Evolutionary conservation across 2,797 vertebrate genomes (phyloP), one percentile per base, ranked within the genome.

Genomic region (Peromyscus aztecus): DNA sequence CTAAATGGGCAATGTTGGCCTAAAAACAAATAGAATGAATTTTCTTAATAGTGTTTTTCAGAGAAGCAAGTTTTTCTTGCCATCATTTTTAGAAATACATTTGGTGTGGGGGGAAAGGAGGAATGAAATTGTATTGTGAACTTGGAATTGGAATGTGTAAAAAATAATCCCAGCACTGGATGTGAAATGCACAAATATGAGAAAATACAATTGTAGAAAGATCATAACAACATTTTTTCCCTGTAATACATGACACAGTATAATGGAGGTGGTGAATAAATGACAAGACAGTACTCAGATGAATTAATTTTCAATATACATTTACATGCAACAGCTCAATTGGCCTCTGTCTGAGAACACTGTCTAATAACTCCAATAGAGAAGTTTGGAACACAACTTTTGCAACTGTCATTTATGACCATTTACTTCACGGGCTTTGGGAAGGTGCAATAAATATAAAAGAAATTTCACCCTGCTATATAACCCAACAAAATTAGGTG

Each of bases 11-110:
- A 88, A 21, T 94, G 80, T 69, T 92, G 61, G 63, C 80, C 46
- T 76, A 94, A 91, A 97, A 95, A 95, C 86, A 96, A 96, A 96
- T 95, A 97, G 71, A 95, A 96, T 95, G 89, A 95, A 91, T 61
- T 96, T 97, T 97, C 85, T 96, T 95, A 95, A 95, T 97, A 57
- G 92, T 90, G 4, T 88, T 97, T 95, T 91, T 77, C 73, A 91
- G 94, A 81, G 73, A 93, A 95, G 27, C 94, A 82, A 75, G 43
- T 90, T 96, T 97, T 95, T 93, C 94, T 97, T 95, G 87, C 76
- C 71, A 82, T 90, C 90, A 67, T 93, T 96, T 97, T 80, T 94
- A 75, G 76, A 95, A 96, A 97, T 92, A 49, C 49, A 96, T 91
- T 91, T 95, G 55, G 31, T 81, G 57, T 88, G 61, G 29, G 31